Evolutionary conservation across 2,113 vertebrate genomes (phyloP), one percentile per base, ranked within the genome.

Genomic region (Edolisoma coerulescens): DNA sequence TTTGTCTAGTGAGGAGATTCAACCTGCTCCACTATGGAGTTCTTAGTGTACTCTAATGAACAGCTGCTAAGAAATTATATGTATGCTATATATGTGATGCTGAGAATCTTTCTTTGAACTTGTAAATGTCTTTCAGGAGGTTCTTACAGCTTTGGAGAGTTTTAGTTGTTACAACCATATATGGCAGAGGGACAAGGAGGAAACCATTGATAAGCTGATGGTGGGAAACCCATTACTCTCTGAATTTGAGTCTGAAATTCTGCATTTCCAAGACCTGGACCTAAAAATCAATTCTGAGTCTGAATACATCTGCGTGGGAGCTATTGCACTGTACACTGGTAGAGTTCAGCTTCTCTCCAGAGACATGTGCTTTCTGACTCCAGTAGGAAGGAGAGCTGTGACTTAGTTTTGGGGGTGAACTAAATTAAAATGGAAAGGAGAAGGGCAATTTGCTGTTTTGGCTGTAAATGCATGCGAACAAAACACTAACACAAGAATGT

Each of bases 241-340:
- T 50, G 99, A 99, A 91, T 99, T 99, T 97, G 99, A 99, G 97
- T 98, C 98, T 54, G 98, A 99, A 97, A 99, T 99, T 90, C 93
- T 99, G 70, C 98, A 98, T 97, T 99, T 99, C 95, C 98, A 94
- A 97, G 98, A 98, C 77, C 93, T 99, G 84, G 98, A 99, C 71
- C 60, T 98, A 74, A 97, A 99, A 96, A 99, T 99, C 90, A 98
- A 96, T 85, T 97, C 98, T 28, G 99, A 99, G 71, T 98, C 99
- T 26, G 99, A 99, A 84, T 98, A 97, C 71, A 97, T 99, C 90
- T 98, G 97, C 19, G 98, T 99, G 21, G 99, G 99, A 90, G 97
- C 99, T 45, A 86, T 99, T 91, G 99, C 99, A 52, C 79, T 99
- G 13, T 99, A 98, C 69, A 99, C 99, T 97, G 99, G 99, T 99